Conservation (phyloP, 2,888 invertebrate genomes). For the Apoda limacodes region DNA sequence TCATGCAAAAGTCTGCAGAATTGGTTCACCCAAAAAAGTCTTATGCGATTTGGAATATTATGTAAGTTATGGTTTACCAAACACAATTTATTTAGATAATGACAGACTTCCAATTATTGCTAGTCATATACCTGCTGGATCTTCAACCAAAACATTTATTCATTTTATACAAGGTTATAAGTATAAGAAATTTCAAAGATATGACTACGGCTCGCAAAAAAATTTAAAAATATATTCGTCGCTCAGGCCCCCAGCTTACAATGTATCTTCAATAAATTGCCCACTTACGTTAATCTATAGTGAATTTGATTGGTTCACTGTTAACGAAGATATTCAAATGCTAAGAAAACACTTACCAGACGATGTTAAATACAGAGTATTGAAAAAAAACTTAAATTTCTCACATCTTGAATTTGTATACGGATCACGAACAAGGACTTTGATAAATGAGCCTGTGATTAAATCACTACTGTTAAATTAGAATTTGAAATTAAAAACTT, state of each 20-base stretch:
- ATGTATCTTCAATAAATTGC: constrained; percentile 34
- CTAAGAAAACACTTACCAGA: constrained; percentile 33
- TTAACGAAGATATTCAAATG: constrained; percentile 30
- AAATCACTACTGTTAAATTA: too few relatives aligned
- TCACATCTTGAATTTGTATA: constrained; percentile 53
- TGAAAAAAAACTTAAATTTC: constrained; percentile 40
- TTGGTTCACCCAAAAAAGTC: constrained; percentile 27
- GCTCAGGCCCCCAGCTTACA: constrained; percentile 34
- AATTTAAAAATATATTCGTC: constrained; percentile 35
- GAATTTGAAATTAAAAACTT: too few relatives aligned
- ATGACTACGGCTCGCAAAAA: constrained; percentile 33
- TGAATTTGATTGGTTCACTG: constrained; percentile 49
- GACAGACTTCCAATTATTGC: constrained; percentile 39
- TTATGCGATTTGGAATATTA: constrained; percentile 42
- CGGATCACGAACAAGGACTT: constrained; percentile 35
- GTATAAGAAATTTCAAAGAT: constrained; percentile 42
- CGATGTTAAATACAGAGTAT: constrained; percentile 28
- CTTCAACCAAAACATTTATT: constrained; percentile 40
- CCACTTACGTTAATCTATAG: constrained; percentile 42
- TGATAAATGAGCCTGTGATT: constrained; percentile 43
- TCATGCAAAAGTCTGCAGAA: constrained; percentile 36
- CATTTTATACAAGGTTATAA: constrained; percentile 47
- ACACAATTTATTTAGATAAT: constrained; percentile 35
- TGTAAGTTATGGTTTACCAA: constrained; percentile 36
- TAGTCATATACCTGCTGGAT: constrained; percentile 48